Percentiles rank a stretch among this genome's conserved stretches.
phyloP scores from a whole-genome alignment of 2,888 invertebrate genomes.

The Stramonita haemastoma region DNA sequence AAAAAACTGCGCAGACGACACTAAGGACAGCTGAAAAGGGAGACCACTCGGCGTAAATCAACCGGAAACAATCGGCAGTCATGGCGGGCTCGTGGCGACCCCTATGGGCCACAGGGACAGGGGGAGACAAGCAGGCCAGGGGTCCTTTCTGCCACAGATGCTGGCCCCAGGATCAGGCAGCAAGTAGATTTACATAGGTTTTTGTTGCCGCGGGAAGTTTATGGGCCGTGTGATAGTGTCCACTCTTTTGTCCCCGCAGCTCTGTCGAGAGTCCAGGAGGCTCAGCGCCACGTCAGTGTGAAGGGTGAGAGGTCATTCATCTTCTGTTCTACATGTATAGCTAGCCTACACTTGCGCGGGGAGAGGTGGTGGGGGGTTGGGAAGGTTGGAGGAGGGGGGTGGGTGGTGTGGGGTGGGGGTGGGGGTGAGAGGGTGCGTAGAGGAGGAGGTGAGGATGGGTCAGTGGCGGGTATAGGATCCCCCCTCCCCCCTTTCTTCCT shows the following conservation, averaged over 20 bases:
- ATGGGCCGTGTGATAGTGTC: constrained; percentile 16
- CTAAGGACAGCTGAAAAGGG: not conserved
- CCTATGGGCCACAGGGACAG: constrained; percentile 21
- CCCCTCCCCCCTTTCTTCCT: not conserved
- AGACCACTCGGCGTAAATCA: constrained; percentile 30
- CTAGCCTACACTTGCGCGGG: not conserved
- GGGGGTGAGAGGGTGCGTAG: not conserved
- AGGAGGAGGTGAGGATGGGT: not conserved
- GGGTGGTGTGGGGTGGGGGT: not conserved
- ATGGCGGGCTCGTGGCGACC: constrained; percentile 22
- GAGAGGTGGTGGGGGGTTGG: not conserved
- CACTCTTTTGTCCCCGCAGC: not conserved
- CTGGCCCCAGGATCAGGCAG: not conserved
- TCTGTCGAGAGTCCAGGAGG: not conserved
- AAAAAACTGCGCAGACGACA: not conserved
- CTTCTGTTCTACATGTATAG: constrained; percentile 4
- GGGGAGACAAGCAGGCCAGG: too few relatives aligned
- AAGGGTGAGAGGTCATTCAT: constrained; percentile 8
- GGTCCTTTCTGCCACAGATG: not conserved
- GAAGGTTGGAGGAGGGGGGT: not conserved
- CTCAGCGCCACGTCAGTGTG: not conserved
- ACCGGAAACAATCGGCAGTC: not conserved
- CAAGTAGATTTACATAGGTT: constrained; percentile 31
- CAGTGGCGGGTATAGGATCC: not conserved
- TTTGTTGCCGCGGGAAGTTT: not conserved